Percentiles rank a stretch among this genome's conserved stretches.
Evolutionary conservation across 2,113 vertebrate species (phyloP).

Genomic region (Opisthocomus hoazin): DNA sequence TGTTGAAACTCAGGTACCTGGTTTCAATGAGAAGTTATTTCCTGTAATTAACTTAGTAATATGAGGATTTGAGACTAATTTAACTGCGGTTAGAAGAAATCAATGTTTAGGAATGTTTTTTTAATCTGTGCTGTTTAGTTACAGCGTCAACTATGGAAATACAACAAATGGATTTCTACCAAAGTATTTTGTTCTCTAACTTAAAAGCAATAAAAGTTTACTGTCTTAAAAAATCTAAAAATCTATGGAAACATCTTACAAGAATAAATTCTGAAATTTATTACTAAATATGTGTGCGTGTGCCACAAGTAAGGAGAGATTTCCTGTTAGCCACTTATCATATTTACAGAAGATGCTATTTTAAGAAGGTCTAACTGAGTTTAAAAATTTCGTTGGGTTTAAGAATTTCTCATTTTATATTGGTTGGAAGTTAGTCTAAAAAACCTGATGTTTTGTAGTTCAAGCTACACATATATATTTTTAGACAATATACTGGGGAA

Average conservation of each 20-base stretch:
- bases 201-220: neutral
- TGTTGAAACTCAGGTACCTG: neutral
- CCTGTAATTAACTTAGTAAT: neutral
- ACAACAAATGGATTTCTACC: neutral
- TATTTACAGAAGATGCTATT: neutral
- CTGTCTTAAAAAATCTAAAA: neutral
- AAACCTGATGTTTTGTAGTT: accelerated
- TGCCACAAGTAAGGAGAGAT: neutral
- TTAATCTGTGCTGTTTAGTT: neutral
- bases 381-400: neutral
- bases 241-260: neutral
- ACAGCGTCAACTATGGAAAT: neutral
- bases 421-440: neutral
- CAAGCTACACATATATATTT: neutral
- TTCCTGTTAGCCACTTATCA: neutral
- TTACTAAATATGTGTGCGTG: neutral
- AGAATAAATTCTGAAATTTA: neutral
- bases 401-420: neutral
- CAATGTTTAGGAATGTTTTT: neutral
- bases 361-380: neutral
- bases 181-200: neutral
- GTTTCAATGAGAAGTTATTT: neutral
- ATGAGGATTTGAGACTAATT: neutral
- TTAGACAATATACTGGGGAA: neutral
- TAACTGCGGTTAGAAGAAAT: neutral